phyloP scores from a whole-genome alignment of 1,140 invertebrate species.

The Ips nitidus region DNA sequence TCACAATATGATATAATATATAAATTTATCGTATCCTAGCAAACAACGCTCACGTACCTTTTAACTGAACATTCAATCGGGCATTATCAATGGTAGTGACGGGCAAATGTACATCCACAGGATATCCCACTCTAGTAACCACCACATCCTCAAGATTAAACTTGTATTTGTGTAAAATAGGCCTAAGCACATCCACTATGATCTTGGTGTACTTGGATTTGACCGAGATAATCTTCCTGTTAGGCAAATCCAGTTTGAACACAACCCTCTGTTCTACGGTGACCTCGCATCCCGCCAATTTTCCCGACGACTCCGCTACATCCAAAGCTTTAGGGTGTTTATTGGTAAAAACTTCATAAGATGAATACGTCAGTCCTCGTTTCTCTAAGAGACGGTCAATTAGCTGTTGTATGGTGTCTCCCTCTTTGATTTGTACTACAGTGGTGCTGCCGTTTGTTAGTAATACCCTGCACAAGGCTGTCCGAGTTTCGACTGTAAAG shows the following conservation, averaged over 20 bases:
- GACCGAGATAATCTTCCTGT: constrained; percentile 80
- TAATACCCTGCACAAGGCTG: constrained; percentile 78
- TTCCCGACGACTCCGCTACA: constrained; percentile 66
- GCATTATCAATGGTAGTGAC: constrained; percentile 60
- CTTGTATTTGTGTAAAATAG: constrained; percentile 83
- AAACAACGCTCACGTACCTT: constrained; percentile 18
- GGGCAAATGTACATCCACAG: constrained; percentile 58
- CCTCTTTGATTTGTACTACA: constrained; percentile 76
- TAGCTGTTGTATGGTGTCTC: constrained; percentile 74
- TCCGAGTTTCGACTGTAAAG: constrained; percentile 17
- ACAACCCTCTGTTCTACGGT: constrained; percentile 81
- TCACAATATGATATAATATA: too few species aligned
- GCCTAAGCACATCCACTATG: constrained; percentile 80
- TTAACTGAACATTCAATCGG: constrained; percentile 54
- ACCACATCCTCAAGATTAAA: constrained; percentile 54
- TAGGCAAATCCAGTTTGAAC: constrained; percentile 82
- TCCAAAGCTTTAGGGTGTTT: constrained; percentile 69
- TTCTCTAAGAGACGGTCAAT: constrained; percentile 83
- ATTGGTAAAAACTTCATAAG: constrained; percentile 73
- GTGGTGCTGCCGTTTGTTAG: constrained; percentile 89
- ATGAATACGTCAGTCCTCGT: constrained; percentile 72
- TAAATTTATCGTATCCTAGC: too few species aligned
- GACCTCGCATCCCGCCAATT: constrained; percentile 77
- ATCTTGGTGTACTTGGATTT: constrained; percentile 82
- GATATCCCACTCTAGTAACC: constrained; percentile 51